phyloP scores from a whole-genome alignment of 2,113 vertebrate genomes.

The Myotis brandtii region DNA sequence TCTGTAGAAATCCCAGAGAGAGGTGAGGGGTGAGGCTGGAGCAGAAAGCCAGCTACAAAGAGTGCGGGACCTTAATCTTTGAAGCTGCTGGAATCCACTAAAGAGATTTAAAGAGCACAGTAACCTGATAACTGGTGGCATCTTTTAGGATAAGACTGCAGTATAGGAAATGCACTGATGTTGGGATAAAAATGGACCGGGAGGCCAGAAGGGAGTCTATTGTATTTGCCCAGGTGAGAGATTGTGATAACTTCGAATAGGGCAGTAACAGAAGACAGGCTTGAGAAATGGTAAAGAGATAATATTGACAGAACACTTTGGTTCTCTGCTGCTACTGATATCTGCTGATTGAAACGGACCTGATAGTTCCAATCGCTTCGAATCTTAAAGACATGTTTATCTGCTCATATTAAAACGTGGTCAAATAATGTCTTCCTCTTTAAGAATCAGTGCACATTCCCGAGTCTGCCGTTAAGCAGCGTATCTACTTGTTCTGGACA shows the following conservation, averaged over 20 bases:
- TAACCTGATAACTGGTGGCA: fast-evolving
- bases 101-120: background rate
- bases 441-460: background rate
- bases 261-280: background rate
- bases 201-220: too few species aligned
- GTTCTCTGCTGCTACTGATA: background rate
- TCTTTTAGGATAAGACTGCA: background rate
- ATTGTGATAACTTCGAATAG: background rate
- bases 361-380: background rate
- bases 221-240: background rate
- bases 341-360: background rate
- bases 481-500: background rate
- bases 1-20: too few species aligned
- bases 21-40: too few species aligned
- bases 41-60: background rate
- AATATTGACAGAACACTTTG: background rate
- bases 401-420: background rate
- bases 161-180: background rate
- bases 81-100: background rate
- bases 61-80: background rate
- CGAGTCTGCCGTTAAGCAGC: background rate
- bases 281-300: background rate
- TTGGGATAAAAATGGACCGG: background rate
- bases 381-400: background rate
- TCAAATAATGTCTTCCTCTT: background rate